These are phyloP conservation scores for Henricia sp. DNA, from an alignment of 53 echinoderm and acorn worm genomes.

Conservation along the genomic window DNA sequence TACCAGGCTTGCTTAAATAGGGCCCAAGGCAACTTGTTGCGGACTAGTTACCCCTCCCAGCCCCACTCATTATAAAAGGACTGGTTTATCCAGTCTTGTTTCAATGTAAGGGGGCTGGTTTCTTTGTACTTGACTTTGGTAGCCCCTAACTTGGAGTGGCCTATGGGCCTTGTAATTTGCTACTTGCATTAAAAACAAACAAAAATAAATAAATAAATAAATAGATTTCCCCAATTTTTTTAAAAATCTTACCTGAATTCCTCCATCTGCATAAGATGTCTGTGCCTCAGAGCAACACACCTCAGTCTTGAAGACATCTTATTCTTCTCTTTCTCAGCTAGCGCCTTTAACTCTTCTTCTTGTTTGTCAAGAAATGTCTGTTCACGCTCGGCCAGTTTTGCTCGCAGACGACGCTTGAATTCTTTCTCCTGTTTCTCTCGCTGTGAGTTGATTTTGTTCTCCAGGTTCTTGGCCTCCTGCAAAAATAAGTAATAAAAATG, in stretches of 20 bases:
- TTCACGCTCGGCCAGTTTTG: slow-evolving; percentile 80
- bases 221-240: too few relatives aligned
- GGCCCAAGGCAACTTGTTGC: too few relatives aligned
- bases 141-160: too few relatives aligned
- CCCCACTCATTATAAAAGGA: too few relatives aligned
- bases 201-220: too few relatives aligned
- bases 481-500: neutral
- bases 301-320: slow-evolving; percentile 80
- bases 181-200: too few relatives aligned
- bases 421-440: slow-evolving; percentile 83
- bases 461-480: slow-evolving; percentile 75
- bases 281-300: slow-evolving; percentile 86
- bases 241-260: slow-evolving; percentile 79
- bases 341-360: slow-evolving; percentile 66
- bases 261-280: slow-evolving; percentile 89
- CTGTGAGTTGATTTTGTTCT: slow-evolving; percentile 80
- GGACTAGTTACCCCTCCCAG: too few relatives aligned
- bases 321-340: slow-evolving; percentile 67
- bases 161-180: too few relatives aligned
- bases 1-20: too few relatives aligned
- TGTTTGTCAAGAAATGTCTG: slow-evolving; percentile 69
- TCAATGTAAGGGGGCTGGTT: too few relatives aligned
- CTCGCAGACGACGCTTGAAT: slow-evolving; percentile 75
- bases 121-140: too few relatives aligned
- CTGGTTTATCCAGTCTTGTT: too few relatives aligned